These are phyloP conservation scores for Clarias laeviceps DNA, from an alignment of 2,797 vertebrate species.

Conservation along the genomic window DNA sequence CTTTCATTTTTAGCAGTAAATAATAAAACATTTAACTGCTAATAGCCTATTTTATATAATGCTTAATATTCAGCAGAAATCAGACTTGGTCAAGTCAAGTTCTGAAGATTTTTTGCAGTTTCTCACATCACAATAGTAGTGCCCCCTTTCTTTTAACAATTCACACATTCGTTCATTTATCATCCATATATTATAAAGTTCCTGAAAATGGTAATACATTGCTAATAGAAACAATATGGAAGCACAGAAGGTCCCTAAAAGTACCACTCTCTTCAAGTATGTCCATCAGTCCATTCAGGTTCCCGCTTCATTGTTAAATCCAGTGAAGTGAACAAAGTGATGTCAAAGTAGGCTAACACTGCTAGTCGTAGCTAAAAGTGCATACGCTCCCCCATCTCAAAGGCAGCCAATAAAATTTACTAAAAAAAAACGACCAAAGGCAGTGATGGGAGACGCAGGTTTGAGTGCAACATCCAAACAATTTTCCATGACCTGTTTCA, in stretches of 20 bases:
- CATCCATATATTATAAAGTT: not conserved
- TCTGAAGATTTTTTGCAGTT: not conserved
- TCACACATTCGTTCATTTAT: conserved; percentile 1
- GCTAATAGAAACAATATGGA: conserved; percentile 86
- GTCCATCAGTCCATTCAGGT: conserved; percentile 71
- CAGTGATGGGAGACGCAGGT: conserved; percentile 57
- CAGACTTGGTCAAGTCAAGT: not conserved
- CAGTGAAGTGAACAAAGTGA: conserved; percentile 63
- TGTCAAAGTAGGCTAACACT: conserved; percentile 57
- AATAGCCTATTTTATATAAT: not conserved
- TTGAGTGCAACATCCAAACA: conserved; percentile 54
- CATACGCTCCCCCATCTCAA: conserved; percentile 56
- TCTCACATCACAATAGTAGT: conserved; percentile 19
- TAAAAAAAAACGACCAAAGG: conserved; percentile 44
- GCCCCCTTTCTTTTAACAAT: not conserved
- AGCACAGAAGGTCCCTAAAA: conserved; percentile 82
- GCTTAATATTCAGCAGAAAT: not conserved
- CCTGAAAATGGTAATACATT: conserved; percentile 68
- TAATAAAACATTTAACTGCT: not conserved
- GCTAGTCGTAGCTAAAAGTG: conserved; percentile 62
- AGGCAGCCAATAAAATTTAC: conserved; percentile 63
- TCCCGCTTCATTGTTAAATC: conserved; percentile 57
- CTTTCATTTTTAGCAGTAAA: not conserved
- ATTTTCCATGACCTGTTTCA: conserved; percentile 63
- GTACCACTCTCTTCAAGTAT: conserved; percentile 62